Conservation (phyloP, 2,888 invertebrate genomes). For the Anthrax anthrax region DNA sequence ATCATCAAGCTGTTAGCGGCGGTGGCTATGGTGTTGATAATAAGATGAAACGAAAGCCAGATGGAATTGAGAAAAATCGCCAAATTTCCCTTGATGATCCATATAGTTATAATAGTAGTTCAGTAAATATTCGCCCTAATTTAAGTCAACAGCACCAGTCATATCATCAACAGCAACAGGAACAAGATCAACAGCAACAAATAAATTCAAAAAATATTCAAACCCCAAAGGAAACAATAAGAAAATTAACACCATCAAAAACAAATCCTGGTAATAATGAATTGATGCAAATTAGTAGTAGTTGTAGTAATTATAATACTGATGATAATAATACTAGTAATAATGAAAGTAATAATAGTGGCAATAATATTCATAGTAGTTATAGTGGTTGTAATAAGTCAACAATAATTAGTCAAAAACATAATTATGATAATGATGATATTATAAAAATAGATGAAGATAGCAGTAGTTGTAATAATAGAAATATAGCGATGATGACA, state of each 20-base stretch:
- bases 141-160: not conserved
- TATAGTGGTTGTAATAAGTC: not conserved
- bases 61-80: not conserved
- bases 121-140: not conserved
- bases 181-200: not conserved
- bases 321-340: not conserved
- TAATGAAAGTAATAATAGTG: slow-evolving; percentile 5
- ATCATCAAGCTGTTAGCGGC: not conserved
- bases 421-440: not conserved
- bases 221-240: slow-evolving; percentile 1
- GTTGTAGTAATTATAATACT: not conserved
- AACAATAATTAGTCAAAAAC: not conserved
- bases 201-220: no score
- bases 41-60: not conserved
- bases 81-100: not conserved
- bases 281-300: not conserved
- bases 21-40: no score
- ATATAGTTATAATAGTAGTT: not conserved
- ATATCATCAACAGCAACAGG: not conserved
- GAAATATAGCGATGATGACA: not conserved
- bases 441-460: not conserved
- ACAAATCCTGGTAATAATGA: not conserved
- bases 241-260: slow-evolving; percentile 1
- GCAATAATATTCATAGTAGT: slow-evolving; percentile 5
- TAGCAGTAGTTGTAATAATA: no score